Conservation (phyloP, 2,113 vertebrate genomes). For the Myiagra hebetior region DNA sequence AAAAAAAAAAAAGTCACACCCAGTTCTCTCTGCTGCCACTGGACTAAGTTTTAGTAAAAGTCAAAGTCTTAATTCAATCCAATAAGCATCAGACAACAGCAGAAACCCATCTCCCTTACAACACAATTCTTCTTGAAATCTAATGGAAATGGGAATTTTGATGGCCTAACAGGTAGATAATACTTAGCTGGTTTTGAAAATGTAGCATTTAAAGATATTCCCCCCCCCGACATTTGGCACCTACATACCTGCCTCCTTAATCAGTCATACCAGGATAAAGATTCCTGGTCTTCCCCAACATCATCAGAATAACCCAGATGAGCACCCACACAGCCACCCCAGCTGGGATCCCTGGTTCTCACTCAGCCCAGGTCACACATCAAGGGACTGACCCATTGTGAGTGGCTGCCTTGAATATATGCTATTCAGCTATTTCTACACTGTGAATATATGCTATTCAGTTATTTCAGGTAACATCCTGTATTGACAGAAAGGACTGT, state of each 20-base stretch:
- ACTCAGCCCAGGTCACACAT: not conserved
- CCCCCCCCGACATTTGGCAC: accelerated
- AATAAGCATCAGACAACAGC: not conserved
- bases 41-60: not conserved
- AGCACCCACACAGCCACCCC: not conserved
- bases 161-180: not conserved
- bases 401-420: not conserved
- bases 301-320: not conserved
- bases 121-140: not conserved
- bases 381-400: not conserved
- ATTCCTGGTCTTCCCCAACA: not conserved
- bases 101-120: not conserved
- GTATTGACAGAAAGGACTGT: not conserved
- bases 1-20: not conserved
- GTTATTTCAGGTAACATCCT: not conserved
- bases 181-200: not conserved
- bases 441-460: not conserved
- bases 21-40: not conserved
- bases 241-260: not conserved
- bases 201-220: not conserved
- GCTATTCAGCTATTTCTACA: not conserved
- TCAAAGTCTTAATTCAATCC: not conserved
- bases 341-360: not conserved
- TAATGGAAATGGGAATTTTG: not conserved
- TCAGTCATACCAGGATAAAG: not conserved